A percentile compares a stretch with the other conserved stretches of the same genome.
These are phyloP conservation scores for Polypterus senegalus DNA, from an alignment of 2,113 vertebrate species.

Conservation along the genomic window DNA sequence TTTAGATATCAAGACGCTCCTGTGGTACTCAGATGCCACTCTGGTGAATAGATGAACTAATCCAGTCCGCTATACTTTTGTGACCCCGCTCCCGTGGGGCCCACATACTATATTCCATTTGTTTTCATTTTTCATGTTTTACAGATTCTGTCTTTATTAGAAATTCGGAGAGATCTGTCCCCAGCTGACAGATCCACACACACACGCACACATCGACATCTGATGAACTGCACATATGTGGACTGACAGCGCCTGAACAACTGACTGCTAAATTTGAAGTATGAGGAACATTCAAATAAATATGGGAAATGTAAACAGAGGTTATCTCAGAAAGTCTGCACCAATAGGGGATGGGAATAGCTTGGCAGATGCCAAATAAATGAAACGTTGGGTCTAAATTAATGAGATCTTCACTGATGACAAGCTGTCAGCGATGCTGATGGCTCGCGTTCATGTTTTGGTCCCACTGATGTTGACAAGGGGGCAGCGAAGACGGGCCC, in stretches of 20 bases:
- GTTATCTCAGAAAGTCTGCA: constrained; percentile 18
- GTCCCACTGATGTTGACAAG: constrained; percentile 66
- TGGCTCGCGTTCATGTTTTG: constrained; percentile 51
- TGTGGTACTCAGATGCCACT: constrained; percentile 62
- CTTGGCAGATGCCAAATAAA: constrained; percentile 88
- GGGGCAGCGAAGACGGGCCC: constrained; percentile 67
- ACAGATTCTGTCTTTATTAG: constrained; percentile 68
- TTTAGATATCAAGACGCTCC: constrained; percentile 73
- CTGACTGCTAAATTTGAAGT: constrained; percentile 97
- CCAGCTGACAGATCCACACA: constrained; percentile 20
- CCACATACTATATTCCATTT: constrained; percentile 43
- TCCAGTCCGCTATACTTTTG: constrained; percentile 58
- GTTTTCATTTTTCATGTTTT: constrained; percentile 59
- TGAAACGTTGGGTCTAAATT: constrained; percentile 73
- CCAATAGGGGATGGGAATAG: constrained; percentile 69
- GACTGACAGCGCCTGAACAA: constrained; percentile 80
- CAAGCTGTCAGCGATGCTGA: constrained; percentile 70
- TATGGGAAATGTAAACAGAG: constrained; percentile 77
- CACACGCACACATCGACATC: constrained; percentile 5
- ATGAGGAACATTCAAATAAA: constrained; percentile 85
- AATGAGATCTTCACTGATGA: constrained; percentile 62
- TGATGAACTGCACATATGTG: constrained; percentile 55
- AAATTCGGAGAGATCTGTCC: constrained; percentile 48
- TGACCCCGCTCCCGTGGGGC: constrained; percentile 54
- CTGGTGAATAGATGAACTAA: constrained; percentile 65